Evolutionary conservation across 1,140 invertebrate genomes (phyloP).

Genomic region (Trinorchestia longiramus): DNA sequence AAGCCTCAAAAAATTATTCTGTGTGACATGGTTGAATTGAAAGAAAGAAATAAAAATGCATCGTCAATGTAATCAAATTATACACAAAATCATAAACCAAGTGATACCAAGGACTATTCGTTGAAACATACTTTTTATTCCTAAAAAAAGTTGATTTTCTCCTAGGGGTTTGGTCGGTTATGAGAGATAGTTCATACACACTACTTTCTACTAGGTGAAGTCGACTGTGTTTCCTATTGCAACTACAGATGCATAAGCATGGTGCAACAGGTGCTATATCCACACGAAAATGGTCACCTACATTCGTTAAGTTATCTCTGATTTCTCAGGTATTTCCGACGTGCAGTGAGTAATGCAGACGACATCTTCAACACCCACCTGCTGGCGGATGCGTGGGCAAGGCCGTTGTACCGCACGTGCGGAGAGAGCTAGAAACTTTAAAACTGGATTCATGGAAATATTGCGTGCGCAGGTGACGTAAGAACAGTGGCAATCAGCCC

Average conservation of each 20-base stretch:
- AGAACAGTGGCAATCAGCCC: not conserved
- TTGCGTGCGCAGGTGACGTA: not conserved
- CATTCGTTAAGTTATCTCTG: not conserved
- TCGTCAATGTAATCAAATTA: too few relatives aligned
- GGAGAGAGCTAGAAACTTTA: not conserved
- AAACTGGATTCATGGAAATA: not conserved
- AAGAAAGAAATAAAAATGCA: too few relatives aligned
- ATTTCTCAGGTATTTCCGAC: not conserved
- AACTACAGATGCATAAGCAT: not conserved
- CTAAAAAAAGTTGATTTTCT: too few relatives aligned
- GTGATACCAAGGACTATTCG: too few relatives aligned
- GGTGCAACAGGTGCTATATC: not conserved
- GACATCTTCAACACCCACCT: not conserved
- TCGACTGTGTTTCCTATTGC: not conserved
- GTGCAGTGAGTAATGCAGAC: not conserved
- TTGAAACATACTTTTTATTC: too few relatives aligned
- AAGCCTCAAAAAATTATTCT: too few relatives aligned
- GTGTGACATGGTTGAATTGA: too few relatives aligned
- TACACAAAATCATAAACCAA: too few relatives aligned
- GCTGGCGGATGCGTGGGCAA: not conserved
- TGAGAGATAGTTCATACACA: too few relatives aligned
- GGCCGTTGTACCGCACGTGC: not conserved
- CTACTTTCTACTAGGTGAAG: too few relatives aligned
- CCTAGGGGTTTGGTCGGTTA: too few relatives aligned
- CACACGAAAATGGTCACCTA: not conserved